Evolutionary conservation across 1,140 invertebrate species (phyloP).

Genomic region (Pseudomyrmex pallidus): DNA sequence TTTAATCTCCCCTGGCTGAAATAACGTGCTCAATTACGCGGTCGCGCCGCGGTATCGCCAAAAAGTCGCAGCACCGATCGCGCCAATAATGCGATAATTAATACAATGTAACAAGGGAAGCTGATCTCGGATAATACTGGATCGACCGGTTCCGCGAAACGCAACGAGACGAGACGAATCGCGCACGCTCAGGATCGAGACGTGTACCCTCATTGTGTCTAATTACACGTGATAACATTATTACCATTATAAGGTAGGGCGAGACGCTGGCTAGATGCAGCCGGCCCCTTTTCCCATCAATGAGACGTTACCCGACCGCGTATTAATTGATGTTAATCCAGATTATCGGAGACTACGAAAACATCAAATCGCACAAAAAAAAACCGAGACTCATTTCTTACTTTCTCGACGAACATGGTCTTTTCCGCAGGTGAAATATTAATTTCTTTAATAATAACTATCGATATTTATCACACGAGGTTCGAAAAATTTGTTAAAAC

Average conservation of each 20-base stretch:
- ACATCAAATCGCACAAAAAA: neutral
- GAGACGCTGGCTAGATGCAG: slow-evolving; percentile 26
- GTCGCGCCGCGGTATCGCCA: neutral
- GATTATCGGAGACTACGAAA: neutral
- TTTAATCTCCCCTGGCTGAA: neutral
- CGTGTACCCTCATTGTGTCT: slow-evolving; percentile 5
- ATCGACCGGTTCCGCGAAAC: slow-evolving; percentile 38
- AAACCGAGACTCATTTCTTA: neutral
- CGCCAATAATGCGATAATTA: slow-evolving; percentile 43
- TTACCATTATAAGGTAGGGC: slow-evolving; percentile 36
- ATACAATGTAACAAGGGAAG: slow-evolving; percentile 25
- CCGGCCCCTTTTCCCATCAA: slow-evolving; percentile 18
- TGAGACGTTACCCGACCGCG: slow-evolving; percentile 32
- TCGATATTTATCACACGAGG: neutral
- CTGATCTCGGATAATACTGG: neutral
- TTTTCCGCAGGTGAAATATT: neutral
- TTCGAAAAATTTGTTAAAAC: too few relatives aligned
- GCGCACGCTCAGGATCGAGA: neutral
- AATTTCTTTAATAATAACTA: neutral
- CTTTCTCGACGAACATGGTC: neutral
- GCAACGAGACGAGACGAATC: slow-evolving; percentile 14
- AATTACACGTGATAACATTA: slow-evolving; percentile 53
- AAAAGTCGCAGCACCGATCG: slow-evolving; percentile 13
- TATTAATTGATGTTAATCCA: slow-evolving; percentile 31
- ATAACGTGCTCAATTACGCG: slow-evolving; percentile 21